Evolutionary conservation across 2,113 vertebrate species (phyloP).

Genomic region (Anguilla japonica): DNA sequence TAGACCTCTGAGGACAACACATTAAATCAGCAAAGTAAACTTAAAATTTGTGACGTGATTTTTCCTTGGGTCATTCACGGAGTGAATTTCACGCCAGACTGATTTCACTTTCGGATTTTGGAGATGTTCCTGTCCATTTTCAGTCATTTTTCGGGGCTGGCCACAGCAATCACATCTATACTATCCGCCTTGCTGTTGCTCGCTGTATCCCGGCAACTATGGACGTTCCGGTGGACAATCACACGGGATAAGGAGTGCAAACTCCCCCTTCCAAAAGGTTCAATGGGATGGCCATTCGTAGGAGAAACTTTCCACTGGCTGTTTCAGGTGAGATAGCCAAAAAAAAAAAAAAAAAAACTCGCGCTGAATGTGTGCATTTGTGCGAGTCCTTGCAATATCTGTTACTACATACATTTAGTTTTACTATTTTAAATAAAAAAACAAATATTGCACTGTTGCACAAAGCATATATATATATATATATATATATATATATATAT

Average conservation of each 20-base stretch:
- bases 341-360: too few relatives aligned
- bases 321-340: conserved; percentile 77
- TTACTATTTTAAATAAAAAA: neutral
- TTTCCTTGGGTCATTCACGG: conserved; percentile 7
- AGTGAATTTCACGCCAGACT: neutral
- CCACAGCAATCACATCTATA: conserved; percentile 68
- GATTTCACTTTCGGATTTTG: neutral
- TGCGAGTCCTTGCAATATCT: too few relatives aligned
- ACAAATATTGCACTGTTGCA: neutral
- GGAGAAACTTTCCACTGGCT: conserved; percentile 97
- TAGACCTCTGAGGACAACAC: conserved; percentile 15
- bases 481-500: neutral
- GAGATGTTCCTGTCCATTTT: conserved; percentile 69
- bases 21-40: neutral
- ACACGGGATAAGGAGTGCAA: conserved; percentile 78
- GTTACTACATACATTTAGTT: too few relatives aligned
- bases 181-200: conserved; percentile 75
- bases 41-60: neutral
- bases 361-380: neutral
- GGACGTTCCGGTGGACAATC: conserved; percentile 89
- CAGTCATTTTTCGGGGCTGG: conserved; percentile 68
- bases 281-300: conserved; percentile 97
- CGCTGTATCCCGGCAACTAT: conserved; percentile 77
- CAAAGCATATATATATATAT: neutral
- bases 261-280: conserved; percentile 87